These are phyloP conservation scores for Craseonycteris thonglongyai DNA, from an alignment of 2,113 vertebrate species.

Conservation along the genomic window DNA sequence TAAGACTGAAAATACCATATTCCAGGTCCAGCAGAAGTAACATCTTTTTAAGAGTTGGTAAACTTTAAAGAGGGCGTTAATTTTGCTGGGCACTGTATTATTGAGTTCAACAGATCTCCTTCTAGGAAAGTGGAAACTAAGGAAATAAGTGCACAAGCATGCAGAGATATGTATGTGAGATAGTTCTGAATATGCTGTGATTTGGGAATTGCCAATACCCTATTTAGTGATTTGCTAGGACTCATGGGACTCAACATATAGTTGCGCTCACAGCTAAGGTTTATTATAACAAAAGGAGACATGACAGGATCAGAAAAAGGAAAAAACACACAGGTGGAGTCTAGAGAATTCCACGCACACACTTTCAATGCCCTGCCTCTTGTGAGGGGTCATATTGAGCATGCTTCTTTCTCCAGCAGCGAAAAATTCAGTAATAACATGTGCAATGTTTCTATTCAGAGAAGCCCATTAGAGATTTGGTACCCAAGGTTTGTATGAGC, in stretches of 20 bases:
- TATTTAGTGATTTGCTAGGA: background rate
- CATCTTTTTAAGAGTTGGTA: too few species aligned
- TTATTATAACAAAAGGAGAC: background rate
- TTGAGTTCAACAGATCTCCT: background rate
- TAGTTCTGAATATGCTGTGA: background rate
- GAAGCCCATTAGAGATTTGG: background rate
- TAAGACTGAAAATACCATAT: background rate
- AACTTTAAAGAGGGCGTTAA: too few species aligned
- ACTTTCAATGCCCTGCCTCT: background rate
- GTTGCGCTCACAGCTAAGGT: background rate
- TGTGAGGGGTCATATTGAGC: background rate
- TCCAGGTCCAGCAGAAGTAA: too few species aligned
- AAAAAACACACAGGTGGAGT: background rate
- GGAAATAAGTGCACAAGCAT: background rate
- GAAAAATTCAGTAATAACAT: background rate
- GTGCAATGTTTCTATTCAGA: background rate
- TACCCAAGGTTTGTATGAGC: background rate
- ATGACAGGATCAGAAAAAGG: background rate
- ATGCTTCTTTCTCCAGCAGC: background rate
- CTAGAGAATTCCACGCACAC: background rate
- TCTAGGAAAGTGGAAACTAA: background rate
- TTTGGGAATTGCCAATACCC: background rate
- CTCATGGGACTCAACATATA: background rate
- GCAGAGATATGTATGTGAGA: background rate
- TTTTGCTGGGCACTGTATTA: too few species aligned